Conservation (phyloP, 2,888 invertebrate genomes). For the Trypoxylon attenuatum region DNA sequence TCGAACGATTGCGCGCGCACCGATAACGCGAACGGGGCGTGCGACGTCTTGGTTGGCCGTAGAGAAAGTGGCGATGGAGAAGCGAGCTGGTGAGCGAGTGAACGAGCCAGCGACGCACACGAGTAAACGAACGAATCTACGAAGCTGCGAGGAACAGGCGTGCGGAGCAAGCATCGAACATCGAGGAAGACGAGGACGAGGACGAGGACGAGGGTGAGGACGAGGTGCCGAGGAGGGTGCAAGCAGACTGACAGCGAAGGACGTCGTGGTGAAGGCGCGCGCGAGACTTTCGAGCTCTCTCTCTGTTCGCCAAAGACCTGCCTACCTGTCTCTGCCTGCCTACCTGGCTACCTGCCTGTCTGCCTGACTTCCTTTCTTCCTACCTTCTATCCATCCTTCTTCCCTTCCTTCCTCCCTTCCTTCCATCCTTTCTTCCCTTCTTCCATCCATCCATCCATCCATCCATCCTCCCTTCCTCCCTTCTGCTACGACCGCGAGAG, state of each 20-base stretch:
- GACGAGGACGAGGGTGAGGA: conserved; percentile 15
- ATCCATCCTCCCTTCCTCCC: not conserved
- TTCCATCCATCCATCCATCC: not conserved
- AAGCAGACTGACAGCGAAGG: not conserved
- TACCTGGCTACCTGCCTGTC: not conserved
- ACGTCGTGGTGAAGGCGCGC: too few species aligned
- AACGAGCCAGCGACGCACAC: not conserved
- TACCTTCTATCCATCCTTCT: too few species aligned
- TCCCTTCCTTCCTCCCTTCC: not conserved
- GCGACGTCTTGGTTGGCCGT: conserved; percentile 62
- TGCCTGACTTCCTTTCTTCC: not conserved
- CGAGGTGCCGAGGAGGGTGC: not conserved
- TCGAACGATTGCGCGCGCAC: conserved; percentile 74
- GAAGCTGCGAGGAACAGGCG: not conserved
- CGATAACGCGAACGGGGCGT: conserved; percentile 61
- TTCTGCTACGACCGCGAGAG: not conserved
- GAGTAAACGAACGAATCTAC: conserved; percentile 6
- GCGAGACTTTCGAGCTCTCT: not conserved
- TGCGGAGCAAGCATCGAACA: not conserved
- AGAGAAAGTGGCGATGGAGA: conserved; percentile 49
- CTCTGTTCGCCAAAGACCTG: not conserved
- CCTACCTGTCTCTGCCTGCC: not conserved
- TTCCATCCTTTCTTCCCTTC: not conserved
- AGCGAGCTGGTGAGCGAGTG: conserved; percentile 11
- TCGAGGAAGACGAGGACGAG: conserved; percentile 40